Evolutionary conservation across 2,113 vertebrate genomes (phyloP), one percentile per base, ranked within the genome.

Genomic region (Tragelaphus scriptus): DNA sequence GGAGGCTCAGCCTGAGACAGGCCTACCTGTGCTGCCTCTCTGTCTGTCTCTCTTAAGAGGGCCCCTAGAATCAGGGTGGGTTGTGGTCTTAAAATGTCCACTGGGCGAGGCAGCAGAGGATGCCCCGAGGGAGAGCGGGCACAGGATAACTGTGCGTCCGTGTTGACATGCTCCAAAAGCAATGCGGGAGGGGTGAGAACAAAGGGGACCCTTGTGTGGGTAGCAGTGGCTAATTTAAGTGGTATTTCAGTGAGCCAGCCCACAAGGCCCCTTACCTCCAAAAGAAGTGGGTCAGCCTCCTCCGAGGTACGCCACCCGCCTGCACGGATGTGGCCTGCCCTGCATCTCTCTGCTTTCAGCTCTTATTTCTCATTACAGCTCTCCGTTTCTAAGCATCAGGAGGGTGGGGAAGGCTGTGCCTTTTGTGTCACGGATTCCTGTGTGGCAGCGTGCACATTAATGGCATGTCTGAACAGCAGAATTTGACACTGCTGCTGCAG

Each of bases 251-350:
- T 15, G 84, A 61, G 80, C 55, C 16, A 56, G 79, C 56, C 36
- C 59, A 51, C 92, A 63, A 77, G 55, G 85, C 68, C 95, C 95
- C 86, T 94, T 59, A 32, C 87, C 79, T 87, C 88, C 63, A 25
- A 28, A 68, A 97, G 82, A 97, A 96, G 81, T 96, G 95, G 97
- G 96, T 96, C 97, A 92, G 89, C 89, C 84, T 93, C 59, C 81
- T 90, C 90, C 4, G 2, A 75, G 65, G 51, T 90, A 2, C 2
- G 3, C 65, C 47, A 2, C 59, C 85, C 63, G 93, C 75, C 94
- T 23, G 85, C 85, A 15, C 36, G 2, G 90, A 65, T 21, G 55
- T 8, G 68, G 82, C 93, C 91, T 71, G 53, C 91, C 85, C 85
- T 88, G 87, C 87, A 21, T 32, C 82, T 65, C 91, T 71, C 84